Base-by-base conservation (phyloP, 1,140 invertebrate genomes). In the Rhagoletis pomonella region DNA sequence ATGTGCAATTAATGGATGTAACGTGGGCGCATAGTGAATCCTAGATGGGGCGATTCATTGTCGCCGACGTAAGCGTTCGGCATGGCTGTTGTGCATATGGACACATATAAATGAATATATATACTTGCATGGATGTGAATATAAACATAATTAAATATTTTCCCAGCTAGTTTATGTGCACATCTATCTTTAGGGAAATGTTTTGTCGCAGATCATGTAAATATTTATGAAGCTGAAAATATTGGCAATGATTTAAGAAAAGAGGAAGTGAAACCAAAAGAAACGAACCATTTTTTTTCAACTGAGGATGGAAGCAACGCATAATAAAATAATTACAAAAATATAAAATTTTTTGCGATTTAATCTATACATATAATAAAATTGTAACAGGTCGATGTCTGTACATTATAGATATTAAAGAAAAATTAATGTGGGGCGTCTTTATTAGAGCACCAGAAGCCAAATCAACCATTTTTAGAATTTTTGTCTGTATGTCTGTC, bases 1-100 rank as follows among this genome's bases (percentile, higher is more conserved):
- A 14, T 50, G 42, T 55, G 47, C 55, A 81, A 81, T 55, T 81
- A 77, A 77, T 4, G 7, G 47, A 55, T 4, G 6, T 17, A 81
- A 55, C 73, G 73, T 55, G 44, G 55, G 73, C n/a, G 47, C 5
- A 17, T 81, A n/a, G 47, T 81, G 73, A 81, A 81, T 77, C 73
- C 50, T 55, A 55, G 55, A 67, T 39, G 47, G 12, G 6, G 73
- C 47, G 64, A 4, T 39, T 67, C 4, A 39, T 67, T 9, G 0
- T 81, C 44, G 47, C 29, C 73, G 19, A 42, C 73, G 14, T 29
- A 81, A 58, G n/a, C 44, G 7, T 81, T 81, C n/a, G 19, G 0
- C 29, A 1, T 29, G 7, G 7, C 10, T 4, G 14, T 29, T 67
- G 29, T 1, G 14, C 44, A 81, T 81, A 50, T 55, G 55, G n/a